Evolutionary conservation across 2,797 vertebrate species (phyloP).

Genomic region (Monodelphis domestica): DNA sequence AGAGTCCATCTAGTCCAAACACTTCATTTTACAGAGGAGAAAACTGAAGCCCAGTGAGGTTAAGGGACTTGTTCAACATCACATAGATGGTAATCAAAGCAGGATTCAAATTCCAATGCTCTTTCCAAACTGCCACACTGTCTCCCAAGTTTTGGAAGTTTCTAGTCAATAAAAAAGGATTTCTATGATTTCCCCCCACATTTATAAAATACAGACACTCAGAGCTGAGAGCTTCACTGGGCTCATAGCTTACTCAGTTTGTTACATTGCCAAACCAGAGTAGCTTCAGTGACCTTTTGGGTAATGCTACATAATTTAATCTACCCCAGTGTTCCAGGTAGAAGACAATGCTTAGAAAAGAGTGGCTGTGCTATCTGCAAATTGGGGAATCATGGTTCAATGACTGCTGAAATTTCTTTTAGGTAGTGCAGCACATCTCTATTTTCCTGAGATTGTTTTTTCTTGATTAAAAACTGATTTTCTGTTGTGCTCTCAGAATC

Average conservation of each 20-base stretch:
- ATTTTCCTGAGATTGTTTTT: slow-evolving; percentile 65
- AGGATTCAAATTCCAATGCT: neutral
- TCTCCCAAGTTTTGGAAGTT: accelerated
- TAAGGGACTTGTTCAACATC: neutral
- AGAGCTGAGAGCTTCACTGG: neutral
- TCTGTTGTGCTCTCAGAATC: slow-evolving; percentile 69
- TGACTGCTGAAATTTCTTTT: neutral
- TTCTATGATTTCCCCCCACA: neutral
- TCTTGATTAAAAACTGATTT: slow-evolving; percentile 78
- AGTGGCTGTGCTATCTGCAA: neutral
- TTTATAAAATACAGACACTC: neutral
- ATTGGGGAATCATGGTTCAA: neutral
- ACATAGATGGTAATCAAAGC: neutral
- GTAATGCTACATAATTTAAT: neutral
- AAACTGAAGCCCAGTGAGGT: neutral
- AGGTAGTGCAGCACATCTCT: slow-evolving; percentile 20
- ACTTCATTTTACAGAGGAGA: neutral
- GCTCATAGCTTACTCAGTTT: neutral
- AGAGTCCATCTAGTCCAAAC: neutral
- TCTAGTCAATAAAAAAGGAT: accelerated
- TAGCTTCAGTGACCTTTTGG: neutral
- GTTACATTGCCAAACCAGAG: neutral
- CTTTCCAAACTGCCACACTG: accelerated
- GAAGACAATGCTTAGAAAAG: accelerated
- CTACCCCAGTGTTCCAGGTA: neutral